phyloP scores from a whole-genome alignment of 2,888 invertebrate species.

The Phyto melanocephala region DNA sequence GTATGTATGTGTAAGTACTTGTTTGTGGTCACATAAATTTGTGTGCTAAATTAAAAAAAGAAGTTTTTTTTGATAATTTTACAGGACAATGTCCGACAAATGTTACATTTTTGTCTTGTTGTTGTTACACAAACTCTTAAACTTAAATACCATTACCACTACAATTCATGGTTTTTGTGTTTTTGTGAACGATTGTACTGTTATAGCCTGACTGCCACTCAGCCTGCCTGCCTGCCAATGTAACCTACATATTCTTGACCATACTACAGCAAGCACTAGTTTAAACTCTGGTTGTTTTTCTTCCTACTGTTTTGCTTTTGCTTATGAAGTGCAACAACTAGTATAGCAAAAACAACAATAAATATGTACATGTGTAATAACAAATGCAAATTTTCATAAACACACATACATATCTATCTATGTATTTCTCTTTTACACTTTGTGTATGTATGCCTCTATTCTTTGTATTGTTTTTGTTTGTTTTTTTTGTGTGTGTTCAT shows the following conservation, averaged over 20 bases:
- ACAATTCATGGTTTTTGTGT: background rate
- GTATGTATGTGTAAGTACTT: background rate
- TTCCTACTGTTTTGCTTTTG: background rate
- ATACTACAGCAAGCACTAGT: background rate
- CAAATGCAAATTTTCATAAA: conserved; percentile 41
- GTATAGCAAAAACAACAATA: background rate
- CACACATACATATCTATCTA: no score
- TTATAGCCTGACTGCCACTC: no score
- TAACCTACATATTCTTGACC: conserved; percentile 1
- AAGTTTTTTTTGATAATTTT: background rate
- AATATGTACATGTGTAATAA: conserved; percentile 20
- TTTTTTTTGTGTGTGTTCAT: background rate
- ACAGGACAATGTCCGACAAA: conserved; percentile 58
- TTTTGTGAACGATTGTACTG: background rate
- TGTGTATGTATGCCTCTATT: background rate
- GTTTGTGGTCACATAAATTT: background rate
- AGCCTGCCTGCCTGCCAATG: background rate
- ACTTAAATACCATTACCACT: background rate
- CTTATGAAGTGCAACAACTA: conserved; percentile 51
- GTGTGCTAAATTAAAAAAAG: background rate
- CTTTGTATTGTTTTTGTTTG: background rate
- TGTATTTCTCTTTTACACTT: background rate
- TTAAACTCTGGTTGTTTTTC: conserved; percentile 10
- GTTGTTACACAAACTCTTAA: background rate
- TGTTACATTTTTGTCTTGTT: conserved; percentile 5